Evolutionary conservation across 1,140 invertebrate genomes (phyloP), one percentile per base, ranked within the genome.

Genomic region (Brachionus koreanus): DNA sequence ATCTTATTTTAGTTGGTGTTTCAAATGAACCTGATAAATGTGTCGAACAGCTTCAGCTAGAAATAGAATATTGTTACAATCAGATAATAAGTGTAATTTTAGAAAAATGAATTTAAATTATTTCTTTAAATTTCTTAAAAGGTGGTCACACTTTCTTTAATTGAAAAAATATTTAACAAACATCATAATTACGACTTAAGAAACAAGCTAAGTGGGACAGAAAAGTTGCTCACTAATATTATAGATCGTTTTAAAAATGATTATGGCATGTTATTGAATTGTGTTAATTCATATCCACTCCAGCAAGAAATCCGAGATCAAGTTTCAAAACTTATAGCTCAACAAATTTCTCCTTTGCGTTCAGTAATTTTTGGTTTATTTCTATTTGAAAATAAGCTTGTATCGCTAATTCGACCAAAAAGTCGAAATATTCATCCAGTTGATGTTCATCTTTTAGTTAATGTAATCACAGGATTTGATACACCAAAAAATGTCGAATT

Each of bases 311-410:
- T 93, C 63, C 90, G 96, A 86, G 94, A 96, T 85, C 92, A 92
- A 39, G 94, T 98, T 83, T 93, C 93, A 43, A 93, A 93, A 86
- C 92, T 93, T 2, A 95, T 98, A 83, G 92, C 93, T 77, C 92
- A 93, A 84, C 76, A 79, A 43, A 79, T 79, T n/a, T 33, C 49
- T 12, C 61, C 76, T 12, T 39, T 79, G 12, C 89, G 94, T 91
- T 94, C 97, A 89, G 90, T 98, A 82, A 95, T 98, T 1, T 98
- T 98, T 91, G 95, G 94, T 4, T 93, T 98, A 87, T 90, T 98
- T 37, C 90, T 98, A 86, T 94, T 93, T 63, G 93, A 95, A 76
- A 95, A 96, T 87, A 93, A 95, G 86, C 86, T 97, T 74, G 94
- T 98, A 74, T 94, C 94, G 1, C 87, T 97, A 75, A 94, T 98